Percentiles rank a stretch among this genome's conserved stretches.
Evolutionary conservation across 2,113 vertebrate species (phyloP).

Genomic region (Scophthalmus maximus): DNA sequence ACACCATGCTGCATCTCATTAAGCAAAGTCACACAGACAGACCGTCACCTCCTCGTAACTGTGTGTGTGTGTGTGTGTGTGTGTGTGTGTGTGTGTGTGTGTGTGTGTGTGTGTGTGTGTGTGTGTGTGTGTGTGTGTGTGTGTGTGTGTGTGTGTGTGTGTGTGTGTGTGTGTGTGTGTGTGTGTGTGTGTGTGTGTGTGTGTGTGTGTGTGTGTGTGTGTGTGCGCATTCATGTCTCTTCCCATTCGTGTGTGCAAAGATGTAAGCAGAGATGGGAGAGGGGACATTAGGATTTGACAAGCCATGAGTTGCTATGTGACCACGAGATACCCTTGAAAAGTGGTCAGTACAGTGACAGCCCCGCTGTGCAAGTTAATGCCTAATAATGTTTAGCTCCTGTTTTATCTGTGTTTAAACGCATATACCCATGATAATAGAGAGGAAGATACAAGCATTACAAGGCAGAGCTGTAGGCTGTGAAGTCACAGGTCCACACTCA

Average conservation of each 20-base stretch:
- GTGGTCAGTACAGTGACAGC: slow-evolving; percentile 37
- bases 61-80: background rate
- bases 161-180: background rate
- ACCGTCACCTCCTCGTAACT: slow-evolving; percentile 44
- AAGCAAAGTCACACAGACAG: slow-evolving; percentile 66
- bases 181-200: background rate
- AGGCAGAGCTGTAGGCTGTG: background rate
- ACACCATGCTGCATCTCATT: slow-evolving; percentile 62
- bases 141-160: background rate
- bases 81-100: background rate
- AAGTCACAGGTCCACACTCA: background rate
- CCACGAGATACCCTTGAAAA: slow-evolving; percentile 38
- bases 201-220: background rate
- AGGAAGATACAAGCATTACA: slow-evolving; percentile 10
- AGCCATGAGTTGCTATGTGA: slow-evolving; percentile 62
- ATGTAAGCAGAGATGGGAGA: slow-evolving; percentile 3
- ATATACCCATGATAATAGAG: slow-evolving; percentile 6
- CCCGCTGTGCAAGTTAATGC: slow-evolving; percentile 19
- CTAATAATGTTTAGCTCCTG: slow-evolving; percentile 37
- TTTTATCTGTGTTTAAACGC: slow-evolving; percentile 46
- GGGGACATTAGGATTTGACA: slow-evolving; percentile 30
- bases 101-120: slow-evolving; percentile 2
- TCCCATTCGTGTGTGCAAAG: background rate
- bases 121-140: background rate
- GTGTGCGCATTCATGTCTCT: background rate